These are phyloP conservation scores for Muscicapa striata DNA, from an alignment of 2,797 vertebrate genomes.

Conservation along the genomic window DNA sequence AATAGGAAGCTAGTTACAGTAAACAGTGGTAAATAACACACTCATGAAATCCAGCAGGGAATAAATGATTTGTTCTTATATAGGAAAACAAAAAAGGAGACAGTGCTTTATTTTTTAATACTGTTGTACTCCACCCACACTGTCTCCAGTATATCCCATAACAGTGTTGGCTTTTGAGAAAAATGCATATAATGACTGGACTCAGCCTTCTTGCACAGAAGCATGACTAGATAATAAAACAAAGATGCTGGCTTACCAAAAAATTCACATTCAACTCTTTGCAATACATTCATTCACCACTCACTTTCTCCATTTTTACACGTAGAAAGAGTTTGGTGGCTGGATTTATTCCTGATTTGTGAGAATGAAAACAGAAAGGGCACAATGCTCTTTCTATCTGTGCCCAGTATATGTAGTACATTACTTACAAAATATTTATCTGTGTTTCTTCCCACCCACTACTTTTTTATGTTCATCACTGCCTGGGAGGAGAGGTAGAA, in stretches of 20 bases:
- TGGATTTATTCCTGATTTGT: slow-evolving; percentile 26
- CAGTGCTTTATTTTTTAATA: slow-evolving; percentile 49
- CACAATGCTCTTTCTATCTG: slow-evolving; percentile 38
- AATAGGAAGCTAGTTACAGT: slow-evolving; percentile 73
- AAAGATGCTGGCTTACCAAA: slow-evolving; percentile 56
- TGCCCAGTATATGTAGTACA: not conserved
- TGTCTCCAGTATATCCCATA: slow-evolving; percentile 63
- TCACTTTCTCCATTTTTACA: slow-evolving; percentile 46
- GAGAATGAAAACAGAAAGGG: slow-evolving; percentile 19
- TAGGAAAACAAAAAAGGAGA: slow-evolving; percentile 65
- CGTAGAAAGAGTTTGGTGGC: not conserved
- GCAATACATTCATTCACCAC: not conserved
- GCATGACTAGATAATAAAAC: slow-evolving; percentile 62
- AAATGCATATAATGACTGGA: slow-evolving; percentile 57
- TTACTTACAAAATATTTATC: slow-evolving; percentile 59
- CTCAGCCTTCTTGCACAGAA: slow-evolving; percentile 52
- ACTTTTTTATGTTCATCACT: slow-evolving; percentile 30
- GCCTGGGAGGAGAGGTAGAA: slow-evolving; percentile 30
- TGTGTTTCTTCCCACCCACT: slow-evolving; percentile 34
- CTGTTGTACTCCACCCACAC: slow-evolving; percentile 60
- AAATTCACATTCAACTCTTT: not conserved
- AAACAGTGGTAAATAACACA: slow-evolving; percentile 72
- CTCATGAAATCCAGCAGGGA: slow-evolving; percentile 58
- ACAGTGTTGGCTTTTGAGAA: slow-evolving; percentile 42
- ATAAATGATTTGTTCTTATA: slow-evolving; percentile 66